Evolutionary conservation across 2,797 vertebrate genomes (phyloP).

Genomic region (Oryzias sinensis): DNA sequence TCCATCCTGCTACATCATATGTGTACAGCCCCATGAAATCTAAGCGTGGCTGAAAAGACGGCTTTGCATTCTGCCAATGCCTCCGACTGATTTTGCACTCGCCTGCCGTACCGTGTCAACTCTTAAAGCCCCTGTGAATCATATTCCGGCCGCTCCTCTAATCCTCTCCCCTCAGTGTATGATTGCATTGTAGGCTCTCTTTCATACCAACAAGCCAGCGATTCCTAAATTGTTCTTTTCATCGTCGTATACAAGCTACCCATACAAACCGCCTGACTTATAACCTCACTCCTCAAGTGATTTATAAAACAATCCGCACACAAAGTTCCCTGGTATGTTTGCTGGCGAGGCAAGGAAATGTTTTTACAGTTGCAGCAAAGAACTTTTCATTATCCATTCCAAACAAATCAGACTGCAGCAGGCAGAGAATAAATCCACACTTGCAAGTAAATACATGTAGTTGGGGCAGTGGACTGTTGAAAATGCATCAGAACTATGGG

Average conservation of each 20-base stretch:
- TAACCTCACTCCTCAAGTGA: slow-evolving; percentile 43
- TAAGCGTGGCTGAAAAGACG: slow-evolving; percentile 42
- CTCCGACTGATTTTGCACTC: slow-evolving; percentile 38
- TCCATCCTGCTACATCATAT: slow-evolving; percentile 55
- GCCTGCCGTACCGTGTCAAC: slow-evolving; percentile 36
- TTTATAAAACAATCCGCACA: slow-evolving; percentile 71
- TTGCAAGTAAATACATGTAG: slow-evolving; percentile 80
- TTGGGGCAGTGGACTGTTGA: slow-evolving; percentile 77
- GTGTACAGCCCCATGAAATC: slow-evolving; percentile 54
- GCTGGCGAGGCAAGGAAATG: slow-evolving; percentile 53
- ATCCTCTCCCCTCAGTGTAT: slow-evolving; percentile 35
- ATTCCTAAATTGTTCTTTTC: slow-evolving; percentile 59
- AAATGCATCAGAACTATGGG: slow-evolving; percentile 71
- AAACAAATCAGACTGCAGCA: slow-evolving; percentile 68
- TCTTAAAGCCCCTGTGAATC: slow-evolving; percentile 43
- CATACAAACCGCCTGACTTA: slow-evolving; percentile 21
- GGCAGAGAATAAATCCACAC: slow-evolving; percentile 74
- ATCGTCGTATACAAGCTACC: slow-evolving; percentile 15
- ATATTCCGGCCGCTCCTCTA: slow-evolving; percentile 46
- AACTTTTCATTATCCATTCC: slow-evolving; percentile 72
- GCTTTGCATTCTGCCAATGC: slow-evolving; percentile 54
- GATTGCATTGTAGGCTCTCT: slow-evolving; percentile 46
- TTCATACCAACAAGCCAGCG: slow-evolving; percentile 42
- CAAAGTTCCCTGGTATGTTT: slow-evolving; percentile 57
- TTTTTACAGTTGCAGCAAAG: slow-evolving; percentile 52